These are phyloP conservation scores for Eristalis arbustorum DNA, from an alignment of 2,888 invertebrate species.

Conservation along the genomic window DNA sequence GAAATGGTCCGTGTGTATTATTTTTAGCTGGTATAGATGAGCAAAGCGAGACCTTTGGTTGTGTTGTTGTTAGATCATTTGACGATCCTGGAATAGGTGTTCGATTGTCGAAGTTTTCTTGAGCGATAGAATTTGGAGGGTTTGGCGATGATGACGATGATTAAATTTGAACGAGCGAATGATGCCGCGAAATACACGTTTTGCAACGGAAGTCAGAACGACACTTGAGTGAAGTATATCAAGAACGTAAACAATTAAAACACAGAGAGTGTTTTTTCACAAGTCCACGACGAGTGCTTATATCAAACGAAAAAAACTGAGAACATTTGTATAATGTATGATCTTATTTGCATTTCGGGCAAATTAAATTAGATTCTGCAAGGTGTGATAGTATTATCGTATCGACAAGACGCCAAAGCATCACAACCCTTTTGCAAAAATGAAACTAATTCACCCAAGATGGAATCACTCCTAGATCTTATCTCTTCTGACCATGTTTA, in stretches of 20 bases:
- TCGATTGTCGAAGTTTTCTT: background rate
- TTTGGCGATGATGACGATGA: no score
- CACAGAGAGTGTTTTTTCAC: background rate
- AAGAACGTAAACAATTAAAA: constrained; percentile 8
- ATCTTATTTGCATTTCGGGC: background rate
- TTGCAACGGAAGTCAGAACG: background rate
- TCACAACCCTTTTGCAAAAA: background rate
- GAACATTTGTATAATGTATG: background rate
- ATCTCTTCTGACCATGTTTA: constrained; percentile 4
- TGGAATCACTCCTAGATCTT: background rate
- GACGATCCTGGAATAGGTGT: background rate
- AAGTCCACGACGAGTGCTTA: background rate
- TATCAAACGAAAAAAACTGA: background rate
- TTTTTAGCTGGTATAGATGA: no score
- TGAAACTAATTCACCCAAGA: background rate
- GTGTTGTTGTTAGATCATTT: constrained; percentile 1
- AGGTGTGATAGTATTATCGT: background rate
- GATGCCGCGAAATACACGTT: background rate
- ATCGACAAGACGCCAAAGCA: constrained; percentile 1
- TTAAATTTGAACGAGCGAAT: background rate
- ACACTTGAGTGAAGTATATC: background rate
- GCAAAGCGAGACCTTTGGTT: background rate
- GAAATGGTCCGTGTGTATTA: background rate
- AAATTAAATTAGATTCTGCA: background rate
- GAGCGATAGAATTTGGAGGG: background rate